Evolutionary conservation across 2,888 invertebrate species (phyloP).

Genomic region (Trimorus sp.): DNA sequence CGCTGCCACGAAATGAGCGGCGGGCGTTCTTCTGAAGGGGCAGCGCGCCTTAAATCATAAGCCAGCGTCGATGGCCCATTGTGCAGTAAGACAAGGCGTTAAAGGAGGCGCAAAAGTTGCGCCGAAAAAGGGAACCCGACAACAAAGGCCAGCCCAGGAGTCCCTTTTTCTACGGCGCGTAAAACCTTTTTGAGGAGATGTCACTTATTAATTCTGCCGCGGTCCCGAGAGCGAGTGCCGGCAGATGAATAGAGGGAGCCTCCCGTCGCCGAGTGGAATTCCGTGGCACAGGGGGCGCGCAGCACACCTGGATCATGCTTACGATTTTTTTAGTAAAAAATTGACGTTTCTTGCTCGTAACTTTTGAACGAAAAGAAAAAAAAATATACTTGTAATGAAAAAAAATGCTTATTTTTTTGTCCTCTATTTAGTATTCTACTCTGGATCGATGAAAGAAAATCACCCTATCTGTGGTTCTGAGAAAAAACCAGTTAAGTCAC

Average conservation of each 20-base stretch:
- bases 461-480: too few relatives aligned
- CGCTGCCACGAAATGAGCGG: constrained; percentile 44
- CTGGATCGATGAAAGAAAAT: too few relatives aligned
- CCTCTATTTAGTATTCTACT: too few relatives aligned
- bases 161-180: constrained; percentile 71
- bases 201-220: constrained; percentile 81
- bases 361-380: too few relatives aligned
- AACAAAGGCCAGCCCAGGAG: constrained; percentile 64
- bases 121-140: constrained; percentile 71
- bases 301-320: constrained; percentile 71
- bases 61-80: constrained; percentile 67
- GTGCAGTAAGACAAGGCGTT: constrained; percentile 74
- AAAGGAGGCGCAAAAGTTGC: constrained; percentile 67
- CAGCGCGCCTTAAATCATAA: constrained; percentile 56
- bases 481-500: too few relatives aligned
- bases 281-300: constrained; percentile 66
- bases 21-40: constrained; percentile 42
- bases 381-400: too few relatives aligned
- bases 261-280: constrained; percentile 63
- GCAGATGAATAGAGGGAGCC: constrained; percentile 77
- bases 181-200: constrained; percentile 78
- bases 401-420: too few relatives aligned
- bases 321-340: too few relatives aligned
- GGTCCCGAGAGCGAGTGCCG: constrained; percentile 68
- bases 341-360: too few relatives aligned